Evolutionary conservation across 2,888 invertebrate species (phyloP).

Genomic region (Eremobia ochroleuca): DNA sequence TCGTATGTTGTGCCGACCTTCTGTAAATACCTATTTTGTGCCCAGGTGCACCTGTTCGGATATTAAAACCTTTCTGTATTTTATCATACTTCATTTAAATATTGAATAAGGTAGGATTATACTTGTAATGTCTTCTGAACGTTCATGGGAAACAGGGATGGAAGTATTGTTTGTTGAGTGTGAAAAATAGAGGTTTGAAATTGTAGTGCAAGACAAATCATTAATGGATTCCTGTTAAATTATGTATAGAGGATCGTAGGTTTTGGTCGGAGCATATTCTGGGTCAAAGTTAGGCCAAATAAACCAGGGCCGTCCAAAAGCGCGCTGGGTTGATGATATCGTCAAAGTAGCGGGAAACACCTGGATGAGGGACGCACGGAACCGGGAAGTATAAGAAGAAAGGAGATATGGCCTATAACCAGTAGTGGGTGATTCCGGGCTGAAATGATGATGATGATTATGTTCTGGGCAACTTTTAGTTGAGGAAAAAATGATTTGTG

Average conservation of each 20-base stretch:
- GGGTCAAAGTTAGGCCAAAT: not conserved
- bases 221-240: conserved; percentile 8
- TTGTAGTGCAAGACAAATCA: conserved; percentile 21
- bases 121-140: conserved; percentile 67
- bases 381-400: too few species aligned
- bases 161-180: not conserved
- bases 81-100: conserved; percentile 75
- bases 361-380: not conserved
- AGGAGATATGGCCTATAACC: too few species aligned
- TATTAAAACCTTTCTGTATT: conserved; percentile 72
- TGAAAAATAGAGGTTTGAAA: conserved; percentile 16
- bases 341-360: not conserved
- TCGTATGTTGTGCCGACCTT: not conserved
- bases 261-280: not conserved
- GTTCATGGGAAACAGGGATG: conserved; percentile 12
- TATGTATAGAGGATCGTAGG: not conserved
- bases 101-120: conserved; percentile 70
- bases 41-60: conserved; percentile 51
- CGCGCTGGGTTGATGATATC: too few species aligned
- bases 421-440: too few species aligned
- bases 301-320: not conserved
- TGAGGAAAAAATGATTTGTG: too few species aligned
- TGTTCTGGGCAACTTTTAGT: too few species aligned
- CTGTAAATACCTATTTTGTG: conserved; percentile 2
- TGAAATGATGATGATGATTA: too few species aligned